Conservation (phyloP, 1,140 invertebrate genomes). For the Armadillidium nasatum region DNA sequence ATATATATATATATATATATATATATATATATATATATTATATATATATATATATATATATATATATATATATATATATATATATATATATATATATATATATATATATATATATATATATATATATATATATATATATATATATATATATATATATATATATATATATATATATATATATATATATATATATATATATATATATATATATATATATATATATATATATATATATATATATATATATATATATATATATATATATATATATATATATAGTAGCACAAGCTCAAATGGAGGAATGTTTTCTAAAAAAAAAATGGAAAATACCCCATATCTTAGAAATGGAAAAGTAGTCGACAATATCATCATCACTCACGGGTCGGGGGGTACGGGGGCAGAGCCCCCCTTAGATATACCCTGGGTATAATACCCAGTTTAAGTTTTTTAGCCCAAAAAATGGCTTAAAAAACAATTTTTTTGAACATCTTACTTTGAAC, state of each 20-base stretch:
- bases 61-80: conserved; percentile 6
- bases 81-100: conserved; percentile 6
- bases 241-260: conserved; percentile 2
- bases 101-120: conserved; percentile 6
- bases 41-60: conserved; percentile 6
- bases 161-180: conserved; percentile 6
- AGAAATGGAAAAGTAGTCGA: too few species aligned
- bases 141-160: conserved; percentile 6
- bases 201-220: conserved; percentile 6
- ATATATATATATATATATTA: conserved; percentile 6
- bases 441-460: too few species aligned
- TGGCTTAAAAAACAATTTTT: too few species aligned
- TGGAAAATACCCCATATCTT: too few species aligned
- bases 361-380: too few species aligned
- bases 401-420: too few species aligned
- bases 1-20: conserved; percentile 6
- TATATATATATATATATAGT: neutral
- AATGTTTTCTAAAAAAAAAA: too few species aligned
- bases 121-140: neutral
- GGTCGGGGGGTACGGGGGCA: too few species aligned
- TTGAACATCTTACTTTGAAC: too few species aligned
- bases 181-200: conserved; percentile 1
- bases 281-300: too few species aligned
- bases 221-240: conserved; percentile 6
- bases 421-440: too few species aligned